Percentiles rank a stretch among this genome's conserved stretches.
Evolutionary conservation across 2,797 vertebrate genomes (phyloP).

Genomic region (Hyperoplus immaculatus): DNA sequence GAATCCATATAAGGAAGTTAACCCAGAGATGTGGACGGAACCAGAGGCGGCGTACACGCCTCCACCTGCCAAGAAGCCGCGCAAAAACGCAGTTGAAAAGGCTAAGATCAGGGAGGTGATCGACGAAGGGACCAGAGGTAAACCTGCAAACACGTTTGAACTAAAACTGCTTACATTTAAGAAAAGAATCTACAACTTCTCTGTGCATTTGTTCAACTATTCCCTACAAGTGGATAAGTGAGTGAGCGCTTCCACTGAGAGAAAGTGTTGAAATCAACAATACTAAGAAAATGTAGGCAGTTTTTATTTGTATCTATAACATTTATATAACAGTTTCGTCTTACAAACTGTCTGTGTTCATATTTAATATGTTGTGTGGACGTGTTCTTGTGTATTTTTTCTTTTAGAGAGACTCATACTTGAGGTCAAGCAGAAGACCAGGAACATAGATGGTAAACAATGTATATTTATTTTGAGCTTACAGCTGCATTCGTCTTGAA

Average conservation of each 20-base stretch:
- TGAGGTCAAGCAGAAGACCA: conserved; percentile 88
- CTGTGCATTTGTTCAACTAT: neutral
- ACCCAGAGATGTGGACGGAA: conserved; percentile 96
- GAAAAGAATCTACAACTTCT: neutral
- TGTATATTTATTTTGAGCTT: no score
- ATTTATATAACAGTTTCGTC: neutral
- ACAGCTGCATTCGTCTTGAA: no score
- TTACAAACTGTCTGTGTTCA: neutral
- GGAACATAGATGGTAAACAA: conserved; percentile 90
- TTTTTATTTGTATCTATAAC: neutral
- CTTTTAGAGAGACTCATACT: conserved; percentile 89
- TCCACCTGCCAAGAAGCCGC: conserved; percentile 94
- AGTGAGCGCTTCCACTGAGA: neutral
- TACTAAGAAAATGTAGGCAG: neutral
- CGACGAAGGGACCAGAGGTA: conserved; percentile 97
- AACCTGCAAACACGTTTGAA: neutral
- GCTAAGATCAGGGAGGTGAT: conserved; percentile 96
- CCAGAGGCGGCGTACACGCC: conserved; percentile 94
- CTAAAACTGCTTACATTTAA: neutral
- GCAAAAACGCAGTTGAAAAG: conserved; percentile 91
- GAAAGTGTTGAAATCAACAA: neutral
- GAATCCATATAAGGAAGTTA: conserved; percentile 96
- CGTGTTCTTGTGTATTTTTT: conserved; percentile 16
- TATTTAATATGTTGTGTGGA: neutral
- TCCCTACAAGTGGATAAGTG: neutral